phyloP scores from a whole-genome alignment of 2,113 vertebrate genomes.

The Alexandromys fortis region DNA sequence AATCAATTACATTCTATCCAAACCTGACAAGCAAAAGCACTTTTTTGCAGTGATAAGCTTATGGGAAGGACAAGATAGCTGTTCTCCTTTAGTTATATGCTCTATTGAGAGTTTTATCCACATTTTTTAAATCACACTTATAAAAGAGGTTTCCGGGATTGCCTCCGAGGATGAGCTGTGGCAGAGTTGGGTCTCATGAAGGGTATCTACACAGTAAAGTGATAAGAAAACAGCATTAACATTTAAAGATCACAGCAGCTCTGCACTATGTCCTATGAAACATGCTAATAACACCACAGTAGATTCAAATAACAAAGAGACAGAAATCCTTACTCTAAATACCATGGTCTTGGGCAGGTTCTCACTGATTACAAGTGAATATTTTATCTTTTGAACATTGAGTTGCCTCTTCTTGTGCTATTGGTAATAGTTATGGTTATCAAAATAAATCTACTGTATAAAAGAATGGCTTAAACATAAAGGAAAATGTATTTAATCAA shows the following conservation, averaged over 20 bases:
- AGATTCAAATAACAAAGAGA: constrained; percentile 82
- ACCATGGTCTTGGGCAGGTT: constrained; percentile 46
- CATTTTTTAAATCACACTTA: constrained; percentile 87
- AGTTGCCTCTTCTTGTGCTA: constrained; percentile 63
- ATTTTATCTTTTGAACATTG: constrained; percentile 51
- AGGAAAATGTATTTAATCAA: constrained; percentile 41
- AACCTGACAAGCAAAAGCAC: constrained; percentile 85
- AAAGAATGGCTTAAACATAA: constrained; percentile 24
- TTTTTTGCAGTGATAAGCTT: constrained; percentile 83
- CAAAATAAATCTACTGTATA: constrained; percentile 43
- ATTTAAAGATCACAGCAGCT: constrained; percentile 87
- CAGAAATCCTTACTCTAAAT: constrained; percentile 48
- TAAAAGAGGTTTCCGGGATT: constrained; percentile 89
- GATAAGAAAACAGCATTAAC: constrained; percentile 91
- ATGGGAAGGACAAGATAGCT: constrained; percentile 86
- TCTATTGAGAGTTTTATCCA: constrained; percentile 88
- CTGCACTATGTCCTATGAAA: constrained; percentile 87
- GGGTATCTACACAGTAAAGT: constrained; percentile 91
- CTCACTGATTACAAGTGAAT: constrained; percentile 9
- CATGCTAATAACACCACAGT: constrained; percentile 85
- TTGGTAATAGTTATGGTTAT: constrained; percentile 31
- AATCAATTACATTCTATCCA: constrained; percentile 87
- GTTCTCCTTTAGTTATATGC: constrained; percentile 87
- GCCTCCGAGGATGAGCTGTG: constrained; percentile 90
- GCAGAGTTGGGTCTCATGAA: constrained; percentile 91